Evolutionary conservation across 2,113 vertebrate species (phyloP), one percentile per base, ranked within the genome.

Genomic region (Lasiurus cinereus): DNA sequence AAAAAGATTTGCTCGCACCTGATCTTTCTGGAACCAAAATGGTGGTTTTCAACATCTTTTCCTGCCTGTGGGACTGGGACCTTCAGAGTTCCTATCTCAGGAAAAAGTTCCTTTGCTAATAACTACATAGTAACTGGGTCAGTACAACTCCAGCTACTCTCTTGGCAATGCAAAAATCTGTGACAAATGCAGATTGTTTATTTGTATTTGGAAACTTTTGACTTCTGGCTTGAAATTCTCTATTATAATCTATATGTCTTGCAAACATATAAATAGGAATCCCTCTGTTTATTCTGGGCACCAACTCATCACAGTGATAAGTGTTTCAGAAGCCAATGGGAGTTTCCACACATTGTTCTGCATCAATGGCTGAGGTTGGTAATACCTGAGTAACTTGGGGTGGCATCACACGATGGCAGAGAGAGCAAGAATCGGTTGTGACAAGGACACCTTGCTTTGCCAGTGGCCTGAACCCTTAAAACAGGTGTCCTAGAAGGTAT

Each of bases 181-280:
- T 39, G 31, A 83, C 6, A 73, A 76, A 52, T 64, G 31, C 36
- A 77, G 11, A 52, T 27, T 10, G 27, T 77, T 82, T 33, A 79
- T 56, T 64, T 93, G 52, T 59, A 43, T 70, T 80, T 69, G 36
- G 39, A 93, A 92, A 46, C 10, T 52, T 88, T 59, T 88, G 52
- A 29, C 6, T 78, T 94, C 39, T 52, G 46, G 15, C 64, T 90
- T 72, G n/a, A 85, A 91, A 82, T 48, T 76, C n/a, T 80, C 62
- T 52, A 13, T 88, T 91, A 88, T 85, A 84, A 46, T 56, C 9
- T 36, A 2, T 13, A 33, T 39, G 16, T 80, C 77, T 50, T 52
- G 10, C 86, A 77, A 93, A 83, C 29, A 66, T 50, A 12, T 2
- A 88, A 54, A 50, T 48, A 48, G 64, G 77, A 83, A 54, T 56